Evolutionary conservation across 2,888 invertebrate genomes (phyloP), one percentile per base, ranked within the genome.

Genomic region (Teinopalpus imperialis): DNA sequence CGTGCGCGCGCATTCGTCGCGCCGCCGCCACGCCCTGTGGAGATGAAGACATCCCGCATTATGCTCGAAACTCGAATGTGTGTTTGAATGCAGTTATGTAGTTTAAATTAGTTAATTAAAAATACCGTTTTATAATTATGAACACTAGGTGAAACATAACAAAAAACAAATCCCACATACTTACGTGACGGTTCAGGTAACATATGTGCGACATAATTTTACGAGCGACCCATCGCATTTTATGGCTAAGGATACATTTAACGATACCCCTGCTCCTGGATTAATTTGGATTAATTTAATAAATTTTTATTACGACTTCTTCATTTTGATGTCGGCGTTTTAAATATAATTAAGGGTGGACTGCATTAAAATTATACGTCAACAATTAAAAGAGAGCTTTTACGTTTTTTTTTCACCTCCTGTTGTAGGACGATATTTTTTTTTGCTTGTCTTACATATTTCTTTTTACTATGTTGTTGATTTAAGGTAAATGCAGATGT

Each of bases 231-330:
- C 72, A 72, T 75, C 62, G 52, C 53, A 52, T 70, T 81, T 79
- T 74, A 80, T 66, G 57, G 66, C 76, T 47, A 70, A 69, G 66
- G 53, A 65, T 63, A 59, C 62, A 63, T 74, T 73, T 71, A 70
- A 70, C 57, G 61, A 54, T 18, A 42, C 53, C 39, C 51, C 48
- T 40, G 60, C 58, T 51, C 54, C 52, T 56, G 72, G 72, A 74
- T 76, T 76, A 69, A 73, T 76, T 69, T 65, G 74, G 74, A 80
- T 79, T 80, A 74, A 77, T 76, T 80, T 76, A 75, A 80, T 81
- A 75, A 79, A 77, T 43, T 40, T 43, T 39, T 34, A 39, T 40
- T 45, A 39, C 31, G 18, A 45, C 26, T 10, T 37, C 26, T 30
- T 16, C 40, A 12, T 30, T 36, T 31, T 18, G n/a, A 37, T 47